phyloP scores from a whole-genome alignment of 53 echinoderm and acorn worm species.

The Stichopus horrens region DNA sequence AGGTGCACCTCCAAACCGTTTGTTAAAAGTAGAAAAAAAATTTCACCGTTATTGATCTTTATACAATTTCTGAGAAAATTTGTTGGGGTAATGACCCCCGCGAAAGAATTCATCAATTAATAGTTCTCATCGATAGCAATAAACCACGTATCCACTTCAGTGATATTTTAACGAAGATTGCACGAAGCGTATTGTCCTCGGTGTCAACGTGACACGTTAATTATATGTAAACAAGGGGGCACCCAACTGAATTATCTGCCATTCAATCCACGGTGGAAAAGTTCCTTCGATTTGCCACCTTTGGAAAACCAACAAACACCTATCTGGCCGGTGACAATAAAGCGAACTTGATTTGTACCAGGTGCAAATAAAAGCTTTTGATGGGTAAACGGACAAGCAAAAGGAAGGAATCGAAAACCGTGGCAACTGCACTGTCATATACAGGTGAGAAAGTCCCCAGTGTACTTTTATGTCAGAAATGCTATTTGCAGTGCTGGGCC shows the following conservation, averaged over 20 bases:
- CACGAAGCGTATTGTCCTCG: neutral
- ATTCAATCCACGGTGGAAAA: neutral
- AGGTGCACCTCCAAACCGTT: too few relatives aligned
- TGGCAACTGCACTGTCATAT: too few relatives aligned
- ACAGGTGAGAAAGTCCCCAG: too few relatives aligned
- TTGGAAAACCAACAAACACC: slow-evolving; percentile 6
- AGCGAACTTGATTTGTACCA: neutral
- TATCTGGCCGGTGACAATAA: slow-evolving; percentile 12
- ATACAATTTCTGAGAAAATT: slow-evolving; percentile 5
- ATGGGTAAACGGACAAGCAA: too few relatives aligned
- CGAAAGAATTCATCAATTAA: neutral
- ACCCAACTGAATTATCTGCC: slow-evolving; percentile 31
- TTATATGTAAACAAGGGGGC: neutral
- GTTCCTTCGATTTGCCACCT: slow-evolving; percentile 29
- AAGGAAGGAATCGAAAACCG: too few relatives aligned
- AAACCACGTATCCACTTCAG: neutral
- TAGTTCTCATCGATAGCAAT: slow-evolving; percentile 15
- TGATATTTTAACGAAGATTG: slow-evolving; percentile 9
- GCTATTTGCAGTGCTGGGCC: too few relatives aligned
- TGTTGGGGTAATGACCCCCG: slow-evolving; percentile 17
- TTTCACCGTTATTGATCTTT: neutral
- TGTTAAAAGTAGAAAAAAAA: too few relatives aligned
- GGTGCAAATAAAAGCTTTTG: too few relatives aligned
- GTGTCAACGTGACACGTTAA: slow-evolving; percentile 16
- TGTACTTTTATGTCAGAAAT: too few relatives aligned